phyloP scores from a whole-genome alignment of 2,797 vertebrate species.

The Dermochelys coriacea region DNA sequence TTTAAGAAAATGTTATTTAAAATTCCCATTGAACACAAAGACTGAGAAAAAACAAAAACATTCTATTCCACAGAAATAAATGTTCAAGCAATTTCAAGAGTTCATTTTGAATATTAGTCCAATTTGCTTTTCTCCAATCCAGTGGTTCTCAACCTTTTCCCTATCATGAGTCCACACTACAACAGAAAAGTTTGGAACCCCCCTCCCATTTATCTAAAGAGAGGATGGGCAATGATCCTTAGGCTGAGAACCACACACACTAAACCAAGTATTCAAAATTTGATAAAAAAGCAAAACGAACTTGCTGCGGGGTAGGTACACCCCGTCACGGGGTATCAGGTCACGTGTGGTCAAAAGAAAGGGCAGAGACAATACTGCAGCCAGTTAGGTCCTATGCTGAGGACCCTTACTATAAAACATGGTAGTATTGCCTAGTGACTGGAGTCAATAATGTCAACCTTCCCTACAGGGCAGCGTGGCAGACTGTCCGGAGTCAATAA shows the following conservation, averaged over 20 bases:
- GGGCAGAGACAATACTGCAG: too few relatives aligned
- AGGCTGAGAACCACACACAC: background rate
- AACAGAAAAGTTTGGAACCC: background rate
- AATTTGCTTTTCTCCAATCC: background rate
- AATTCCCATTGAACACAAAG: background rate
- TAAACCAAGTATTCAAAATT: background rate
- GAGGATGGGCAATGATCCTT: background rate
- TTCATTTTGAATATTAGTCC: background rate
- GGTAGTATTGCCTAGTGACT: too few relatives aligned
- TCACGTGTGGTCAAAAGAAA: too few relatives aligned
- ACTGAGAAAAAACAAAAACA: background rate
- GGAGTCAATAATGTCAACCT: too few relatives aligned
- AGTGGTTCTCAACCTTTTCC: background rate
- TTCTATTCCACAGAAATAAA: background rate
- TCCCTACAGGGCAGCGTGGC: too few relatives aligned
- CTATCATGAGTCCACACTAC: background rate
- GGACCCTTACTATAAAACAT: too few relatives aligned
- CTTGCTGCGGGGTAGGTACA: too few relatives aligned
- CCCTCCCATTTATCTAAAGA: background rate
- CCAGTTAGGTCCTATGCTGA: too few relatives aligned
- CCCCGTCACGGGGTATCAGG: rapidly evolving
- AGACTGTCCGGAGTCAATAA: too few relatives aligned
- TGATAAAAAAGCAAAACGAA: background rate
- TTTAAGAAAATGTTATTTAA: background rate
- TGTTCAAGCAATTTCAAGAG: background rate